Evolutionary conservation across 2,888 invertebrate genomes (phyloP).

Genomic region (Melipona beecheii): DNA sequence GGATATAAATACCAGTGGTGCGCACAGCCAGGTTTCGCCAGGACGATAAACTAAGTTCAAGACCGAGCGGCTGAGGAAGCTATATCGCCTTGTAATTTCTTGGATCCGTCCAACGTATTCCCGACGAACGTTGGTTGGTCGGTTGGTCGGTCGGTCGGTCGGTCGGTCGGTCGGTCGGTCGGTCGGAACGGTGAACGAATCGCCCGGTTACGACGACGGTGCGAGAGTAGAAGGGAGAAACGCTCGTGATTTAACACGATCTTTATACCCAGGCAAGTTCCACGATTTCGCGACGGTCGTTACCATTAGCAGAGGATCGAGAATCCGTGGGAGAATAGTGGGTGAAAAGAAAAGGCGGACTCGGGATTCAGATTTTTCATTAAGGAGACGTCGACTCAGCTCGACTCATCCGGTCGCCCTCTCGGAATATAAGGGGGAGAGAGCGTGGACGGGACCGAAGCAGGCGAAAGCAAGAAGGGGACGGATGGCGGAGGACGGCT

Average conservation of each 20-base stretch:
- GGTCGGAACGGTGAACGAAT: background rate
- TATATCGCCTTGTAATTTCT: background rate
- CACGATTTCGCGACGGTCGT: slow-evolving; percentile 56
- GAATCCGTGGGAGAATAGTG: slow-evolving; percentile 63
- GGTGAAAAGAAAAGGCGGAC: slow-evolving; percentile 67
- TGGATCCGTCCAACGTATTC: background rate
- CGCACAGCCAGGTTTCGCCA: background rate
- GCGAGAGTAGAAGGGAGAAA: slow-evolving; percentile 2
- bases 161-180: no score
- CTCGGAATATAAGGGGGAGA: slow-evolving; percentile 61
- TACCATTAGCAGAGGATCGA: slow-evolving; percentile 62
- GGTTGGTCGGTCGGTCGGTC: background rate
- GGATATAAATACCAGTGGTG: slow-evolving; percentile 10
- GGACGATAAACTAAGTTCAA: background rate
- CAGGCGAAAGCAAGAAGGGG: slow-evolving; percentile 65
- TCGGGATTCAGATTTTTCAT: slow-evolving; percentile 83
- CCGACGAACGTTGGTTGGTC: background rate
- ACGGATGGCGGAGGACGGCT: slow-evolving; percentile 69
- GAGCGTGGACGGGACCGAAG: slow-evolving; percentile 66
- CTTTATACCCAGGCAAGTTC: slow-evolving; percentile 33
- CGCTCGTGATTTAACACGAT: slow-evolving; percentile 42
- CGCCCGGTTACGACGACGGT: background rate
- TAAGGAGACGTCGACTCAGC: slow-evolving; percentile 84
- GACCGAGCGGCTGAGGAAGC: no score
- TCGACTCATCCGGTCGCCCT: slow-evolving; percentile 77